These are phyloP conservation scores for Petrolisthes manimaculis DNA, from an alignment of 2,888 invertebrate genomes.

Conservation along the genomic window DNA sequence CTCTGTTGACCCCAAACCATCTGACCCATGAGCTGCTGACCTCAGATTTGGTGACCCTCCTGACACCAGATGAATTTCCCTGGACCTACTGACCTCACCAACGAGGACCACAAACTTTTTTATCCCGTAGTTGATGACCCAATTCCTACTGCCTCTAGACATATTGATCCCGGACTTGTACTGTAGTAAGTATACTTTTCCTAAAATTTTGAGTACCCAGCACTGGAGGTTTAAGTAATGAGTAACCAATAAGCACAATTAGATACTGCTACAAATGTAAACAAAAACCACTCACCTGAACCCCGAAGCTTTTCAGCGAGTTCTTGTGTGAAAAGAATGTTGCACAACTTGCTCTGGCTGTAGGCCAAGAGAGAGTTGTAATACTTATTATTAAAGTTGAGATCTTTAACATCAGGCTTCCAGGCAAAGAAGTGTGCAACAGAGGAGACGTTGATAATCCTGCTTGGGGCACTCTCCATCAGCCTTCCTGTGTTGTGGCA, in stretches of 20 bases:
- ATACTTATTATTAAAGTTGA: slow-evolving; percentile 33
- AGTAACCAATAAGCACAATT: neutral
- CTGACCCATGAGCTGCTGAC: too few relatives aligned
- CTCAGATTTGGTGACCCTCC: too few relatives aligned
- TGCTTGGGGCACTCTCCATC: slow-evolving; percentile 36
- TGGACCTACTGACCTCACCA: too few relatives aligned
- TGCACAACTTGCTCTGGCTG: slow-evolving; percentile 44
- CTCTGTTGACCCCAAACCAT: too few relatives aligned
- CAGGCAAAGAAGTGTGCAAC: slow-evolving; percentile 20
- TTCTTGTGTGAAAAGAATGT: slow-evolving; percentile 44
- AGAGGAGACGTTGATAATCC: slow-evolving; percentile 44
- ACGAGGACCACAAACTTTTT: too few relatives aligned
- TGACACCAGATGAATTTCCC: too few relatives aligned
- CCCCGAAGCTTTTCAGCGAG: slow-evolving; percentile 41
- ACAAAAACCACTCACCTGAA: slow-evolving; percentile 20
- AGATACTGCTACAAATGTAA: neutral
- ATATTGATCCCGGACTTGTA: too few relatives aligned
- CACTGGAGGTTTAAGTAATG: neutral
- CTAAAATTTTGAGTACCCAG: neutral
- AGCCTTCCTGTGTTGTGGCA: neutral
- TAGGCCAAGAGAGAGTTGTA: slow-evolving; percentile 23
- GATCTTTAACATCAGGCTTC: slow-evolving; percentile 19
- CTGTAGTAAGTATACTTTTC: too few relatives aligned
- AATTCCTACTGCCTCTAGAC: too few relatives aligned
- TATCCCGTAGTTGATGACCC: too few relatives aligned